These are phyloP conservation scores for Geotrupes spiniger DNA, from an alignment of 2,888 invertebrate species.

Conservation along the genomic window DNA sequence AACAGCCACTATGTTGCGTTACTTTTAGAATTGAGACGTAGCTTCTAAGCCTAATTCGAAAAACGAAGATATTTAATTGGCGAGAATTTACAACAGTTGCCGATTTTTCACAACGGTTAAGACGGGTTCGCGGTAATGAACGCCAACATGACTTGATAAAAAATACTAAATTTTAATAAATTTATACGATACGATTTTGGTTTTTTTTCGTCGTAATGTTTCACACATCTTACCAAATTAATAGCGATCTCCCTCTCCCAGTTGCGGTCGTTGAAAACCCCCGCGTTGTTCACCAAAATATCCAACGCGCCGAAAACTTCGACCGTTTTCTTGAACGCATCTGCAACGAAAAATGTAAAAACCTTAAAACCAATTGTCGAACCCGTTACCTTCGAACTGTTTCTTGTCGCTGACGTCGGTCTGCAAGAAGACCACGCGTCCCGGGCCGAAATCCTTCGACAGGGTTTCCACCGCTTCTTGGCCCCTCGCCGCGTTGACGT, in stretches of 20 bases:
- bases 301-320: constrained; percentile 13
- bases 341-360: constrained; percentile 4
- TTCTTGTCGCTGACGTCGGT: constrained; percentile 20
- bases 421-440: constrained; percentile 16
- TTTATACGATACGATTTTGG: too few species aligned
- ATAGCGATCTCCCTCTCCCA: constrained; percentile 18
- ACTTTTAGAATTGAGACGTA: too few species aligned
- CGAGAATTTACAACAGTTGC: too few species aligned
- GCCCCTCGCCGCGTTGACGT: constrained; percentile 17
- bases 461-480: constrained; percentile 11
- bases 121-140: too few species aligned
- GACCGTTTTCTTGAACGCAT: constrained; percentile 16
- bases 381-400: constrained; percentile 22
- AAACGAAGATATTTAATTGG: too few species aligned
- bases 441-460: constrained; percentile 10
- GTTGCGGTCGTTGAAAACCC: constrained; percentile 11
- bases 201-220: too few species aligned
- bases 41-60: too few species aligned
- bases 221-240: constrained; percentile 17
- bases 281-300: constrained; percentile 18
- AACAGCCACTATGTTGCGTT: too few species aligned
- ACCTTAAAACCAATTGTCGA: neutral
- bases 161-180: too few species aligned
- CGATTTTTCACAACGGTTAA: too few species aligned
- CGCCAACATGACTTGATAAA: too few species aligned